phyloP scores from a whole-genome alignment of 2,113 vertebrate genomes.

The Grammomys dolichurus region DNA sequence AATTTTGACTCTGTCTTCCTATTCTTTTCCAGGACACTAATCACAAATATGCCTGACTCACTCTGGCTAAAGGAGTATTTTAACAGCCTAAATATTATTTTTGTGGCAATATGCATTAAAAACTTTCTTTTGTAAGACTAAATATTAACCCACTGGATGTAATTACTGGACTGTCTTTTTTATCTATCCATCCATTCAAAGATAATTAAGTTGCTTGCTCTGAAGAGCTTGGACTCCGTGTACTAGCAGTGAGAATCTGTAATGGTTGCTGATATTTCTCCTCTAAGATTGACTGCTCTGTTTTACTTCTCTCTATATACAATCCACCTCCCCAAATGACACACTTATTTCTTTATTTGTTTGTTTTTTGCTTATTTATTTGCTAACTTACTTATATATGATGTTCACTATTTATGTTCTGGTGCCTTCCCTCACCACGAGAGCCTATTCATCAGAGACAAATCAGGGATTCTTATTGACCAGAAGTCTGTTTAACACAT shows the following conservation, averaged over 20 bases:
- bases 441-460: background rate
- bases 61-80: background rate
- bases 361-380: background rate
- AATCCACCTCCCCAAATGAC: background rate
- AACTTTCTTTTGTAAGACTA: background rate
- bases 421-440: background rate
- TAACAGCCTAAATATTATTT: background rate
- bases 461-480: background rate
- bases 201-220: background rate
- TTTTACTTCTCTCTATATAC: background rate
- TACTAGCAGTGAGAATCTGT: background rate
- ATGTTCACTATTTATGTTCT: background rate
- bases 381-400: background rate
- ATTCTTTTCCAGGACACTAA: background rate
- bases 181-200: background rate
- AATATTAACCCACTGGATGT: background rate
- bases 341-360: background rate
- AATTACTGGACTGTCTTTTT: background rate
- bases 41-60: background rate
- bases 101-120: background rate
- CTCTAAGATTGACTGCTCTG: background rate
- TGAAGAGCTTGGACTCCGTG: background rate
- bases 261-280: background rate
- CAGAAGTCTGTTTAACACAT: background rate
- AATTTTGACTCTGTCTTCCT: background rate